phyloP scores from a whole-genome alignment of 1,140 invertebrate species.

The Bombus waltoni region DNA sequence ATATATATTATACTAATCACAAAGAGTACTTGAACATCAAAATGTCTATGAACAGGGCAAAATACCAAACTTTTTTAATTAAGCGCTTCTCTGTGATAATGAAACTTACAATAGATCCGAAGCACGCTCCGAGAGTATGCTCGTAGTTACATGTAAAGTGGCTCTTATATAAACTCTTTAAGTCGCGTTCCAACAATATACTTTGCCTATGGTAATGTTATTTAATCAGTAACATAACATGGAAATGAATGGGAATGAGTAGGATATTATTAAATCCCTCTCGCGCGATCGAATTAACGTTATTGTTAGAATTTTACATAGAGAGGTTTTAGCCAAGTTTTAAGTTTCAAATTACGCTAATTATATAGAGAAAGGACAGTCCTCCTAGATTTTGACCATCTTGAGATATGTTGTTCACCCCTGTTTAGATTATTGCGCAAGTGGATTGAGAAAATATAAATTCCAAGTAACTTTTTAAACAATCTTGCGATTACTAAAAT shows the following conservation, averaged over 20 bases:
- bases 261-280: neutral
- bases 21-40: neutral
- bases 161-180: conserved; percentile 5
- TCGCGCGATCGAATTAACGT: neutral
- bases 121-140: neutral
- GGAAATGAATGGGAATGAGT: no score
- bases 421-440: no score
- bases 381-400: no score
- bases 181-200: neutral
- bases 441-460: no score
- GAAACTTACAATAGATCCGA: neutral
- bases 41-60: neutral
- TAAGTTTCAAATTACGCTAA: neutral
- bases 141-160: neutral
- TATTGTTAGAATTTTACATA: neutral
- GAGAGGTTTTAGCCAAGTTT: neutral
- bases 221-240: neutral
- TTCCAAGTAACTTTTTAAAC: no score
- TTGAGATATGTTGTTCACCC: no score
- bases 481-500: no score
- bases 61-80: conserved; percentile 3
- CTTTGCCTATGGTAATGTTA: neutral
- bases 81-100: neutral
- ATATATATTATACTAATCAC: neutral
- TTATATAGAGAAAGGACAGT: no score